Evolutionary conservation across 2,113 vertebrate genomes (phyloP).

Genomic region (Halichoerus grypus): DNA sequence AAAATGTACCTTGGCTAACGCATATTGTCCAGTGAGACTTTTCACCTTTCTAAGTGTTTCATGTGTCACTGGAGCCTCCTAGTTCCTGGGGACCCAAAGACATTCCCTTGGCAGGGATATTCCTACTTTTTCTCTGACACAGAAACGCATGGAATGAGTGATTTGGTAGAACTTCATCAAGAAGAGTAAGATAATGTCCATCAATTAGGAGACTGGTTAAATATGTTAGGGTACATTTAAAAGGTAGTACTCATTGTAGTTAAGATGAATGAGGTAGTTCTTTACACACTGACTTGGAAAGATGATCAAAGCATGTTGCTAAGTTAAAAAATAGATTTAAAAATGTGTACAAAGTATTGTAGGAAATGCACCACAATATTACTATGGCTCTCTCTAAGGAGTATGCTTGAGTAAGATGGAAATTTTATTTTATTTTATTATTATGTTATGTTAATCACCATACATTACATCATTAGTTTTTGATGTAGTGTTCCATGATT

Average conservation of each 20-base stretch:
- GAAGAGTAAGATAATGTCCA: background rate
- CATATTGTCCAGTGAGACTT: background rate
- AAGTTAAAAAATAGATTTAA: constrained; percentile 41
- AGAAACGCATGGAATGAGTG: background rate
- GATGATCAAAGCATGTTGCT: background rate
- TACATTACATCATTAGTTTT: no score
- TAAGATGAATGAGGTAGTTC: constrained; percentile 34
- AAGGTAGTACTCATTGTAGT: background rate
- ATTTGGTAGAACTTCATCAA: constrained; percentile 16
- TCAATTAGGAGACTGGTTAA: background rate
- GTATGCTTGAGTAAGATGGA: background rate
- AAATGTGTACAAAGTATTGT: background rate
- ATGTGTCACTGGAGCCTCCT: background rate
- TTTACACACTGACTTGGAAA: background rate
- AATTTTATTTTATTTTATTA: background rate
- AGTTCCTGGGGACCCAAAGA: background rate
- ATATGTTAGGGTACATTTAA: background rate
- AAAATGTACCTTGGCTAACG: constrained; percentile 52
- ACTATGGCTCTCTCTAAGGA: background rate
- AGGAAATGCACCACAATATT: background rate
- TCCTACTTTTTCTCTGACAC: background rate
- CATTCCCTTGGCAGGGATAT: background rate
- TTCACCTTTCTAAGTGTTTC: constrained; percentile 35
- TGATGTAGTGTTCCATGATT: no score
- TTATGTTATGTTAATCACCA: no score